A percentile compares a stretch with the other conserved stretches of the same genome.
Conservation (phyloP, 2,888 invertebrate species). For the Tetragonisca angustula region DNA sequence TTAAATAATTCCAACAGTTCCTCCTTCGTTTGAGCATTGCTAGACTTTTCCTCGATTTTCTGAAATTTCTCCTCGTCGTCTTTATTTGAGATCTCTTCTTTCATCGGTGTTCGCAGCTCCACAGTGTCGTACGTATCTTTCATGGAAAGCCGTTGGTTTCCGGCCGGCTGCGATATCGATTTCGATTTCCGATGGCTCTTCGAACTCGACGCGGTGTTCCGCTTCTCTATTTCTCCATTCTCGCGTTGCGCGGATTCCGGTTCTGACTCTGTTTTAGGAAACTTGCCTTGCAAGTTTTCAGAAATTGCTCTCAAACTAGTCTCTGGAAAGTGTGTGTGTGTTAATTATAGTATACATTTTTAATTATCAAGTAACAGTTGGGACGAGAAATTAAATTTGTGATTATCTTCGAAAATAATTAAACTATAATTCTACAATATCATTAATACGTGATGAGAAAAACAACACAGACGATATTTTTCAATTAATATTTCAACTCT, state of each 20-base stretch:
- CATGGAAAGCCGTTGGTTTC: conserved; percentile 40
- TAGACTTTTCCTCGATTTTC: conserved; percentile 35
- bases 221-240: conserved; percentile 51
- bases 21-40: conserved; percentile 20
- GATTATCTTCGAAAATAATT: too few species aligned
- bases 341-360: neutral
- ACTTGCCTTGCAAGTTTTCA: conserved; percentile 64
- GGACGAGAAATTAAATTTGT: neutral
- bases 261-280: conserved; percentile 51
- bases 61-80: conserved; percentile 41
- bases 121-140: conserved; percentile 54
- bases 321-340: conserved; percentile 49
- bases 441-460: too few species aligned
- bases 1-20: conserved; percentile 48
- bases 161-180: conserved; percentile 45
- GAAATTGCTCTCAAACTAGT: conserved; percentile 62
- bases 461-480: neutral
- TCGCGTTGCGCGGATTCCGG: neutral
- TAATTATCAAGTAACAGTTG: neutral
- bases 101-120: conserved; percentile 41
- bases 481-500: neutral
- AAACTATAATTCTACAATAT: too few species aligned
- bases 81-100: conserved; percentile 54
- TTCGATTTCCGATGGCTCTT: conserved; percentile 48
- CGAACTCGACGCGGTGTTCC: conserved; percentile 57